A percentile compares a stretch with the other conserved stretches of the same genome.
These are phyloP conservation scores for Scelioninae gen. 1 DNA, from an alignment of 2,888 invertebrate species.

Conservation along the genomic window DNA sequence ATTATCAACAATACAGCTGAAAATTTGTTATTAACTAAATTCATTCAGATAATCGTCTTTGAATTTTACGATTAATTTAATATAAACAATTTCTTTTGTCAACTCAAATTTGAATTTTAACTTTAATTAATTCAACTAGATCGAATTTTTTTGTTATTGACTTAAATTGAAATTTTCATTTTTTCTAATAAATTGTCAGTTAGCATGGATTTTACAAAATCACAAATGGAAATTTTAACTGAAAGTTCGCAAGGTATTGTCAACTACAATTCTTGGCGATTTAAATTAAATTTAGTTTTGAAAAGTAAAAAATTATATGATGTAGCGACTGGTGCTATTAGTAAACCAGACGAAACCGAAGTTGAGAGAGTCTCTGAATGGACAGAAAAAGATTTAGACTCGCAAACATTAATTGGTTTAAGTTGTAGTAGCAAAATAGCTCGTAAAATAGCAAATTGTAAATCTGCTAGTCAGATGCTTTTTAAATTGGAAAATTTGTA, in stretches of 20 bases:
- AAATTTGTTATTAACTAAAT: no score
- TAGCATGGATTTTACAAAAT: conserved; percentile 8
- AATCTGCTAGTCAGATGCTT: conserved; percentile 61
- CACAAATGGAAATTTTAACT: conserved; percentile 45
- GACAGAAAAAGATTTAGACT: conserved; percentile 73
- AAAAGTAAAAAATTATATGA: conserved; percentile 68
- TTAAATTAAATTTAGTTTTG: conserved; percentile 72
- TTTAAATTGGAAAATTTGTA: conserved; percentile 65
- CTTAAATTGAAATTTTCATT: not conserved
- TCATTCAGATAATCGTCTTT: no score
- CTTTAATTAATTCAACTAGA: no score
- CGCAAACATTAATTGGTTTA: conserved; percentile 73
- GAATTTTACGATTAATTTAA: no score
- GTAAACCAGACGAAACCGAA: conserved; percentile 20
- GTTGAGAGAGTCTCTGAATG: conserved; percentile 37
- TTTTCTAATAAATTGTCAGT: not conserved
- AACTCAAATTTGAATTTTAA: no score
- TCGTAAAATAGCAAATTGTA: conserved; percentile 69
- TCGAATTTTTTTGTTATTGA: not conserved
- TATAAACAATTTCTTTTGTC: no score
- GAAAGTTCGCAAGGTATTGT: conserved; percentile 68
- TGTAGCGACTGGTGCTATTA: not conserved
- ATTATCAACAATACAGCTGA: no score
- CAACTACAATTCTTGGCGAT: conserved; percentile 73
- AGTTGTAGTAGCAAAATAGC: conserved; percentile 72